These are phyloP conservation scores for Cyclophora punctaria DNA, from an alignment of 2,888 invertebrate genomes.

Conservation along the genomic window DNA sequence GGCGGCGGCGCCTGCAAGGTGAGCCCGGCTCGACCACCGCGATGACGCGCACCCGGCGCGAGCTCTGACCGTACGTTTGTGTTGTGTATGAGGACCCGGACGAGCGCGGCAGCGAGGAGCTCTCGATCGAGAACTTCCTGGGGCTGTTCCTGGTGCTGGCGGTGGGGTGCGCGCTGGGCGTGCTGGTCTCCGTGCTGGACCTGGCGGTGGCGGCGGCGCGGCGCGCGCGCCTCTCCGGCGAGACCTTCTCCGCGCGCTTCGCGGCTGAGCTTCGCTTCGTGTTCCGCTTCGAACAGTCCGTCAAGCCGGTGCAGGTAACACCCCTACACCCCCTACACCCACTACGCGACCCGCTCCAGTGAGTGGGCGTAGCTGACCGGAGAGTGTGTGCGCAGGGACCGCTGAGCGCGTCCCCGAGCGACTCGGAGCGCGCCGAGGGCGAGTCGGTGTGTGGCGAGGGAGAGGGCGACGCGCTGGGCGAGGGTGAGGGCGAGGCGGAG, in stretches of 20 bases:
- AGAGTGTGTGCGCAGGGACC: conserved; percentile 26
- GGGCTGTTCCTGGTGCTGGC: conserved; percentile 86
- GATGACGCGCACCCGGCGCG: neutral
- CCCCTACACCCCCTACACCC: neutral
- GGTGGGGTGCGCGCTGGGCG: conserved; percentile 78
- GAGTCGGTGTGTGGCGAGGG: conserved; percentile 4
- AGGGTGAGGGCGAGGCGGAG: conserved; percentile 7
- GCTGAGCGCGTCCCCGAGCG: conserved; percentile 27
- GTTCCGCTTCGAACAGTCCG: conserved; percentile 52
- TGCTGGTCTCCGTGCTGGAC: conserved; percentile 80
- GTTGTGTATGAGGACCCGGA: conserved; percentile 35
- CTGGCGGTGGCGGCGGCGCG: conserved; percentile 43
- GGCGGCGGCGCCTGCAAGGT: conserved; percentile 84
- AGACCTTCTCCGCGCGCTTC: conserved; percentile 35
- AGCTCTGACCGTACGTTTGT: neutral
- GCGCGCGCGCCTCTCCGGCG: conserved; percentile 28
- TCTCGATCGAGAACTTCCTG: conserved; percentile 82
- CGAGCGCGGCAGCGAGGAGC: conserved; percentile 48
- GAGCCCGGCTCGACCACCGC: conserved; percentile 7
- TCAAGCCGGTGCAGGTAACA: conserved; percentile 47
- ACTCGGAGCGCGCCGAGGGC: conserved; percentile 11
- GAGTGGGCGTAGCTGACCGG: too few species aligned
- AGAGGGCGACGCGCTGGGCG: conserved; percentile 10
- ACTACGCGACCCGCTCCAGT: neutral
- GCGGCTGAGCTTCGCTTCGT: conserved; percentile 57